Evolutionary conservation across 1,140 invertebrate species (phyloP).

Genomic region (Aphis gossypii): DNA sequence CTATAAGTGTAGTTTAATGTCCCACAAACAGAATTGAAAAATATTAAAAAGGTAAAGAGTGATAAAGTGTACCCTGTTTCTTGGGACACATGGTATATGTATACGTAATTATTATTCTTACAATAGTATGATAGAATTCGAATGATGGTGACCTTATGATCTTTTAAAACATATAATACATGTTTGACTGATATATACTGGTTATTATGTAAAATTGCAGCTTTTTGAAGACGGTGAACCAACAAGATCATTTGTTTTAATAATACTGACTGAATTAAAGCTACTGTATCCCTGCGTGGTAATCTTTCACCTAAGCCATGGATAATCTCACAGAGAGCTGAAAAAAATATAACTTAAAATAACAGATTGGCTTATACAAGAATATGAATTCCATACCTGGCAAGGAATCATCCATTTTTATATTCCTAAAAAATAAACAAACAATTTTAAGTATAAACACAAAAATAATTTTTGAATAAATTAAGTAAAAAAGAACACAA

Average conservation of each 20-base stretch:
- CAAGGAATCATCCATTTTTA: background rate
- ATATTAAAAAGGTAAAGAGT: too few relatives aligned
- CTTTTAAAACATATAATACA: conserved; percentile 1
- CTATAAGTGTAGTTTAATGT: too few relatives aligned
- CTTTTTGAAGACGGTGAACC: background rate
- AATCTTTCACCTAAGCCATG: conserved; percentile 27
- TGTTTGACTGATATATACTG: background rate
- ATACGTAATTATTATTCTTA: conserved; percentile 73
- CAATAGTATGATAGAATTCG: conserved; percentile 21
- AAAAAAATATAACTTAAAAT: background rate
- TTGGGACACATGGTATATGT: too few relatives aligned
- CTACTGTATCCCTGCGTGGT: background rate
- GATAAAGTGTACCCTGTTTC: too few relatives aligned
- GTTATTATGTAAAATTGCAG: background rate
- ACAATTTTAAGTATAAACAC: background rate
- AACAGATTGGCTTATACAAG: background rate
- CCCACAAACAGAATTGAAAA: too few relatives aligned
- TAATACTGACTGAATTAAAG: background rate
- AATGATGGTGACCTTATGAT: background rate
- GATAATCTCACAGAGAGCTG: conserved; percentile 31
- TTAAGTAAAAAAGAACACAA: background rate
- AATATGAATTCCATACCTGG: background rate
- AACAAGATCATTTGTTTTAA: conserved; percentile 37
- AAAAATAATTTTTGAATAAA: background rate
- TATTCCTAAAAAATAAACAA: background rate